Base-by-base conservation (phyloP, 2,888 invertebrate species). In the Pediacus dermestoides region DNA sequence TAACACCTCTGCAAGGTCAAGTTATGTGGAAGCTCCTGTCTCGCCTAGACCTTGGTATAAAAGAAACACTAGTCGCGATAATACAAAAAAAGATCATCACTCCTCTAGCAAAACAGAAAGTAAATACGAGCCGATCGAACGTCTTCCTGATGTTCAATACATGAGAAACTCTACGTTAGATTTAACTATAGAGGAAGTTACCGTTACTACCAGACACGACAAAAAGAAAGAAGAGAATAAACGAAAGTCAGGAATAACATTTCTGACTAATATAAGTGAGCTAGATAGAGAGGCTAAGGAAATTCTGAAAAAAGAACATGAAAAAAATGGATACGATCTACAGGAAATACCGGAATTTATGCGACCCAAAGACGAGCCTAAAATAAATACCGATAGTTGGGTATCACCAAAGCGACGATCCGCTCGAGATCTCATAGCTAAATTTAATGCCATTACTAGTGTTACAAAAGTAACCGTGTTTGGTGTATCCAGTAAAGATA, bases 261-360 rank as follows among this genome's bases (percentile, higher is more conserved):
- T 79, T 44, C 67, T 86, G 31, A 82, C 84, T 0, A 87, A 81
- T 61, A 86, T 87, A 50, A 87, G 86, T 58, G 86, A 87, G 63
- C 67, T 88, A 44, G 88, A 88, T 61, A 77, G 82, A 51, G 85
- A 88, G 66, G 87, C 87, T 0, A 77, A 81, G 1, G 82, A 82
- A 65, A 84, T 88, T 49, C 77, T 87, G 27, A 77, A 78, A 22
- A 60, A 57, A 52, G 55, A 51, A 13, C 48, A 53, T 32, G 49
- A 52, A 39, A 42, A 39, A 46, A 49, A 27, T 30, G 44, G 39
- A 28, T 38, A 42, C 12, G 49, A 43, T 12, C 37, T 53, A 21
- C 41, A 53, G 30, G 58, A 61, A 28, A 63, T 67, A 42, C 68
- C 70, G 1, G 64, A 64, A 37, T 70, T 70, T 44, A 68, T 69